These are phyloP conservation scores for Leuciscus waleckii DNA, from an alignment of 2,797 vertebrate species.

Conservation along the genomic window DNA sequence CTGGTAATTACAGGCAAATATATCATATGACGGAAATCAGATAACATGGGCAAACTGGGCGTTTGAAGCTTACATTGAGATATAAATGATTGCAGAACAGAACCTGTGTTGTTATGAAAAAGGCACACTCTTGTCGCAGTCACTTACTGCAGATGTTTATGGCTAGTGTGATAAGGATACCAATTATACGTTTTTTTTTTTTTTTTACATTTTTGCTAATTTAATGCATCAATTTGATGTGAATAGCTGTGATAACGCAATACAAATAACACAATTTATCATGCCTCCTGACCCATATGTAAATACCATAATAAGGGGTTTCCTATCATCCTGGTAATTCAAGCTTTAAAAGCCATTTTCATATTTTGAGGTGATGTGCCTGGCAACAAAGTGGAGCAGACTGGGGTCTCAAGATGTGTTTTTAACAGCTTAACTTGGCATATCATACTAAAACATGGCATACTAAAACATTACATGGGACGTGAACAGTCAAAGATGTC, in stretches of 20 bases:
- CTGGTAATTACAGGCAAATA: constrained; percentile 63
- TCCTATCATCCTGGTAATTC: background rate
- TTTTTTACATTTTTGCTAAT: background rate
- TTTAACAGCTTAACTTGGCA: background rate
- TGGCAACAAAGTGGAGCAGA: background rate
- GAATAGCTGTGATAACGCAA: background rate
- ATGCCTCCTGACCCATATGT: background rate
- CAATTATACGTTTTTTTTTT: background rate
- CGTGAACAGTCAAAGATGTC: no score
- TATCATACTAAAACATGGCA: background rate
- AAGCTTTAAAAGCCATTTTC: constrained; percentile 22
- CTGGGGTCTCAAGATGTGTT: background rate
- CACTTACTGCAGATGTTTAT: constrained; percentile 3
- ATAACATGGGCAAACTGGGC: constrained; percentile 29
- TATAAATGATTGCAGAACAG: constrained; percentile 34
- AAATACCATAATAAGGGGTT: background rate
- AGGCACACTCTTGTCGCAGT: background rate
- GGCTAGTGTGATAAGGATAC: constrained; percentile 24
- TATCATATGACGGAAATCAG: constrained; percentile 63
- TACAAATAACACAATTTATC: background rate
- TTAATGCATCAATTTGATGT: background rate
- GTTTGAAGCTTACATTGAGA: constrained; percentile 53
- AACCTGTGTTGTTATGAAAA: background rate
- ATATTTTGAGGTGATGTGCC: background rate
- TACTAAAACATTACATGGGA: background rate